phyloP scores from a whole-genome alignment of 2,797 vertebrate genomes.

The Florisuga fusca region DNA sequence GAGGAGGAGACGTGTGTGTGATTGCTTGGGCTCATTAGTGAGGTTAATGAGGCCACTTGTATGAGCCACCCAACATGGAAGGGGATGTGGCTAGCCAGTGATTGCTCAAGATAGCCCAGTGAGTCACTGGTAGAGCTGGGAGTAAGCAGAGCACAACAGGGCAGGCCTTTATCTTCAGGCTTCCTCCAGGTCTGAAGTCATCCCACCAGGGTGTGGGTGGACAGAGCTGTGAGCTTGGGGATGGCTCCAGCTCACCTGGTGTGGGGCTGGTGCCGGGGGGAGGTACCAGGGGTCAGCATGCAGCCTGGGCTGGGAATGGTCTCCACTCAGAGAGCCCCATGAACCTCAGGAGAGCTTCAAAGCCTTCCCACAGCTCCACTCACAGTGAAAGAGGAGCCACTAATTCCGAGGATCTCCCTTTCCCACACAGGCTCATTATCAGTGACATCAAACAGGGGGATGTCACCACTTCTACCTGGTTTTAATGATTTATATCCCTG shows the following conservation, averaged over 20 bases:
- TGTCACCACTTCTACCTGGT: background rate
- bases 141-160: background rate
- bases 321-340: fast-evolving
- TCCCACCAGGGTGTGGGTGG: background rate
- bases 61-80: background rate
- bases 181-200: background rate
- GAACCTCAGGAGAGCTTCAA: background rate
- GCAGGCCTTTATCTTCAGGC: background rate
- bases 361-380: background rate
- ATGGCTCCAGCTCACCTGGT: background rate
- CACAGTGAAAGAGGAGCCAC: background rate
- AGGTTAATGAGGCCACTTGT: slow-evolving; percentile 48
- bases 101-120: background rate
- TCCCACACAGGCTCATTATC: background rate
- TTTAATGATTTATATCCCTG: slow-evolving; percentile 2
- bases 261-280: background rate
- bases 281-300: background rate
- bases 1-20: background rate
- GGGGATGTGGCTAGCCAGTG: background rate
- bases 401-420: background rate
- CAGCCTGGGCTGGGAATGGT: background rate
- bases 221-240: fast-evolving
- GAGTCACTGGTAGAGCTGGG: background rate
- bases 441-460: background rate
- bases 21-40: slow-evolving; percentile 37